These are phyloP conservation scores for Nasonovia ribisnigri DNA, from an alignment of 2,888 invertebrate genomes.

Conservation along the genomic window DNA sequence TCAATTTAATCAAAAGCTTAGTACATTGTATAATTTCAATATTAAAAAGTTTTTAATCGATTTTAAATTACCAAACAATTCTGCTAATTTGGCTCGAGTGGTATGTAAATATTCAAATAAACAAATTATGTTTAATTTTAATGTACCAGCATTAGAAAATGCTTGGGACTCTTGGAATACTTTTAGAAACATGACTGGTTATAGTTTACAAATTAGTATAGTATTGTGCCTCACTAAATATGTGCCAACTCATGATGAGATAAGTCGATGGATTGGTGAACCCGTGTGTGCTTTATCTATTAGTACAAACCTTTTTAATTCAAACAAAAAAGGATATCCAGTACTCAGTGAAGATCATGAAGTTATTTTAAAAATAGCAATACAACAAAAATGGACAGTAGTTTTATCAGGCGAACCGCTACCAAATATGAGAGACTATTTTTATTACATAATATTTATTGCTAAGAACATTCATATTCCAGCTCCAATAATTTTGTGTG, in stretches of 20 bases:
- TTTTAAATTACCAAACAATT: conserved; percentile 19
- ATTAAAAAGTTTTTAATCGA: conserved; percentile 45
- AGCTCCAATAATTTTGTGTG: conserved; percentile 70
- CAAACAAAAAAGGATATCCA: conserved; percentile 39
- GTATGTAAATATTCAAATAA: conserved; percentile 47
- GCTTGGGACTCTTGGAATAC: conserved; percentile 59
- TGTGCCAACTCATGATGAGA: conserved; percentile 46
- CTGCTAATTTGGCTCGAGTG: conserved; percentile 46
- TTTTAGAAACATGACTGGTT: conserved; percentile 51
- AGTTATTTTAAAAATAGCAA: conserved; percentile 53
- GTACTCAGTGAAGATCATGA: conserved; percentile 43
- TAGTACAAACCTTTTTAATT: conserved; percentile 36
- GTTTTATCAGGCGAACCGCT: conserved; percentile 42
- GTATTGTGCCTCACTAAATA: conserved; percentile 37
- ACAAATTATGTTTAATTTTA: conserved; percentile 42
- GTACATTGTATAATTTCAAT: conserved; percentile 36
- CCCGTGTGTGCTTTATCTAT: conserved; percentile 43
- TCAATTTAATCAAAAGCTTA: conserved; percentile 43
- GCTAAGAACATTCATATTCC: conserved; percentile 33
- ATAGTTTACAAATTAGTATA: conserved; percentile 41
- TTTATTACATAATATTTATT: conserved; percentile 57
- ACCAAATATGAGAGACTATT: conserved; percentile 53
- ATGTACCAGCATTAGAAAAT: conserved; percentile 3
- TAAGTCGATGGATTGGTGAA: conserved; percentile 58
- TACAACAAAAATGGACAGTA: conserved; percentile 58